Evolutionary conservation across 2,888 invertebrate genomes (phyloP), one percentile per base, ranked within the genome.

Genomic region (Heliconius aoede): DNA sequence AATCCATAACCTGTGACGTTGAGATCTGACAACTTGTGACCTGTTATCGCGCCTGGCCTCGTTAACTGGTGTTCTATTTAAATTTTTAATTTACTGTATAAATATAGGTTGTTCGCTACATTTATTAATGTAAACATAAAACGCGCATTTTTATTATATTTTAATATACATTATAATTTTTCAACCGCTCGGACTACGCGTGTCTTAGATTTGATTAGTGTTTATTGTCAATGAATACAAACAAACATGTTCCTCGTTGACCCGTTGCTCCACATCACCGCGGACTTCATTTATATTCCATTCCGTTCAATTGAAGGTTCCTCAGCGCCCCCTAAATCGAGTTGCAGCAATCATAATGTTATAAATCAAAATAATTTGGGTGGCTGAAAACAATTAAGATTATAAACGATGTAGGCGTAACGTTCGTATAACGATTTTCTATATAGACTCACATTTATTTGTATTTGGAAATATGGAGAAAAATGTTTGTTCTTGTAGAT

Each of bases 331-430:
- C 65, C 89, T 87, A 86, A 93, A 94, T 93, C 93, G 91, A 93
- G 88, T 93, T 92, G 91, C 87, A 89, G 87, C 94, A 93, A 94
- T 94, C 92, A 92, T 89, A 91, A 91, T 89, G 90, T 90, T 81
- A 93, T 93, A 93, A 94, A 94, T 94, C 94, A 94, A 93, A 93
- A 93, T 93, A 91, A 93, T 92, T 90, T 87, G 88, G 87, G 89
- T 89, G 86, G 88, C 86, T 90, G 84, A 86, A 87, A 91, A 91
- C 92, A 93, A 93, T 92, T 92, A 91, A 87, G 88, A 84, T 83
- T 79, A 85, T 85, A 88, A 91, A 91, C 87, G 86, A 86, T 84
- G 83, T 85, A 85, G 87, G 88, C 89, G 89, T 84, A 84, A 83
- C 80, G 76, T 80, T 80, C 76, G 79, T 80, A 81, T 86, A 86